These are phyloP conservation scores for Apodemus agrarius DNA, from an alignment of 2,797 vertebrate genomes.

Conservation along the genomic window DNA sequence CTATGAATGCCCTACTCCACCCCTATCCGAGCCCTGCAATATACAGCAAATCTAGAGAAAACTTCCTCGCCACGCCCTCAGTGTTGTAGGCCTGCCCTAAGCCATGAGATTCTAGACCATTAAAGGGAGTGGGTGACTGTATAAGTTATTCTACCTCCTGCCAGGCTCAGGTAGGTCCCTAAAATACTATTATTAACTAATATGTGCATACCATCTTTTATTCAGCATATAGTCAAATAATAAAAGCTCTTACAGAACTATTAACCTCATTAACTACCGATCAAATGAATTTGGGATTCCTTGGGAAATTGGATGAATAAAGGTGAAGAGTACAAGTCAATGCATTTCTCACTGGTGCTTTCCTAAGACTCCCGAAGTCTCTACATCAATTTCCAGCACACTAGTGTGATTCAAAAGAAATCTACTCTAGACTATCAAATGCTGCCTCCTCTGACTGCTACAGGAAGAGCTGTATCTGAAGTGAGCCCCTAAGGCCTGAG, in stretches of 20 bases:
- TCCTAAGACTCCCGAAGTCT: not conserved
- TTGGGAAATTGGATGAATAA: not conserved
- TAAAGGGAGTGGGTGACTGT: not conserved
- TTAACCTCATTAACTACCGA: conserved; percentile 31
- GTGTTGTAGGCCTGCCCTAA: not conserved
- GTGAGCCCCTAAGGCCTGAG: not conserved
- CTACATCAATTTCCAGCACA: not conserved
- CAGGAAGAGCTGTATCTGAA: not conserved
- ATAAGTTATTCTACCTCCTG: not conserved
- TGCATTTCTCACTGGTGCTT: not conserved
- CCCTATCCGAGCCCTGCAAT: not conserved
- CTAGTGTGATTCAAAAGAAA: conserved; percentile 10
- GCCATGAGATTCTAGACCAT: not conserved
- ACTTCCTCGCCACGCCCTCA: not conserved
- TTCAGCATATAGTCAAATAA: conserved; percentile 21
- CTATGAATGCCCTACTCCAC: not conserved
- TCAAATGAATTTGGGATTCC: not conserved
- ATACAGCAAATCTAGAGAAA: not conserved
- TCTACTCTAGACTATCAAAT: not conserved
- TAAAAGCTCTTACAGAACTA: conserved; percentile 36
- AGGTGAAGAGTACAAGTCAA: not conserved
- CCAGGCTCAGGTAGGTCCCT: not conserved
- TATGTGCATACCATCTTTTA: not conserved
- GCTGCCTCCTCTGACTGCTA: not conserved
- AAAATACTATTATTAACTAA: not conserved